phyloP scores from a whole-genome alignment of 2,797 vertebrate species.

The Epinephelus coioides region DNA sequence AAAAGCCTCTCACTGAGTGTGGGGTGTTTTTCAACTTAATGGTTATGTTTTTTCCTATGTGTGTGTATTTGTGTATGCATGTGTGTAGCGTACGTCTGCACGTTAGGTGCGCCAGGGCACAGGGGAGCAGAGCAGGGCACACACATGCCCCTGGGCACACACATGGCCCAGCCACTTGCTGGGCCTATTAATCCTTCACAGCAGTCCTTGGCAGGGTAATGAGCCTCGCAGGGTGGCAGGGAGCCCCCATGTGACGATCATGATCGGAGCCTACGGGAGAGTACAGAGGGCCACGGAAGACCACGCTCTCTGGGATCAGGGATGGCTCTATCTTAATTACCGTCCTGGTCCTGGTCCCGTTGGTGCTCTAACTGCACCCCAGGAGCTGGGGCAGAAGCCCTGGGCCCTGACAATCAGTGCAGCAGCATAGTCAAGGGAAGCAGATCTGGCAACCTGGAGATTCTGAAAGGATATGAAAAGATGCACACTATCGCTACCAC shows the following conservation, averaged over 20 bases:
- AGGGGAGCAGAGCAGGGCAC: slow-evolving; percentile 64
- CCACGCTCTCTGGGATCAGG: slow-evolving; percentile 71
- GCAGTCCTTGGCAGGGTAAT: slow-evolving; percentile 84
- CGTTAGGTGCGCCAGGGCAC: slow-evolving; percentile 59
- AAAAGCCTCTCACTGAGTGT: slow-evolving; percentile 4
- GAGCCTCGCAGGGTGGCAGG: slow-evolving; percentile 81
- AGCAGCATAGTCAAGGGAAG: slow-evolving; percentile 25
- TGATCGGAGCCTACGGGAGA: slow-evolving; percentile 72
- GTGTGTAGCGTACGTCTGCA: slow-evolving; percentile 31
- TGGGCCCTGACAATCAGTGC: slow-evolving; percentile 43
- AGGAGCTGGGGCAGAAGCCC: slow-evolving; percentile 59
- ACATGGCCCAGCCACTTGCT: slow-evolving; percentile 71
- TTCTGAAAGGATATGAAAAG: slow-evolving; percentile 46
- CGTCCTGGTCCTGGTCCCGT: slow-evolving; percentile 59
- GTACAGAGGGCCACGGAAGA: slow-evolving; percentile 66
- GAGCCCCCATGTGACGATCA: slow-evolving; percentile 72
- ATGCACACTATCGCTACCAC: slow-evolving; percentile 13
- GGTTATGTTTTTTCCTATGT: slow-evolving; percentile 7
- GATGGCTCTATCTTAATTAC: slow-evolving; percentile 84
- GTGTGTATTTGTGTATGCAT: neutral
- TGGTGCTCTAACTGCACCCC: slow-evolving; percentile 52
- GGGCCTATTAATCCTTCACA: slow-evolving; percentile 84
- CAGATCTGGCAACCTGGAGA: slow-evolving; percentile 45
- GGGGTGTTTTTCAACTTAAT: slow-evolving; percentile 4
- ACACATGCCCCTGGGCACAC: slow-evolving; percentile 60